Base-by-base conservation (phyloP, 2,797 vertebrate genomes). In the Triplophysa yarkandensis region DNA sequence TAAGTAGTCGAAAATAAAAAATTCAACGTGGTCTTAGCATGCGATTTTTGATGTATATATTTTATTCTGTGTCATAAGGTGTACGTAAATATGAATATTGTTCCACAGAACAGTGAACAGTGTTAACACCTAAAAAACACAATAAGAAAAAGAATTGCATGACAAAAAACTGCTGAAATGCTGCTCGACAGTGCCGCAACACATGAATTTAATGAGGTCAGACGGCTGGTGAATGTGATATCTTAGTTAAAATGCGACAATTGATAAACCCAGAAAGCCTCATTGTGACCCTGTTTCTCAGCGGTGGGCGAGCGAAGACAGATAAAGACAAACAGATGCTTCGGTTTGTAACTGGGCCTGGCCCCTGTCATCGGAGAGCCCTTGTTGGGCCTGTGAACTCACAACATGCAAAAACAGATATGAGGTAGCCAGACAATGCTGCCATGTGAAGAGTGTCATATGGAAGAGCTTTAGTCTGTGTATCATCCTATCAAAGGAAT, bases 391-490 rank as follows among this genome's bases (percentile, higher is more conserved):
- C 79, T 87, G 80, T 87, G 80, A 86, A 77, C 57, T 85, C 57
- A 64, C 57, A 80, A 78, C 34, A 48, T 39, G 70, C 68, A 80
- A 74, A 69, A 76, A 64, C 44, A 68, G 61, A 60, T 78, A 61
- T 65, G 62, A 78, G 70, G 61, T 39, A 76, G 89, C 86, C 86
- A 89, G 89, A 92, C 93, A 89, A 79, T 83, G 73, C 64, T 50
- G 81, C 90, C 94, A 94, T 93, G 93, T 95, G 94, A 97, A 91
- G 84, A 86, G 88, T 93, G 92, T 97, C 95, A 98, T 96, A 95
- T 92, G 95, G 93, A 93, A 93, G 91, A 94, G 96, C 92, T 97
- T 98, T 96, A 94, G 93, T 92, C 71, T 68, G 84, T 80, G 84
- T 92, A 87, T 88, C 89, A 88, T 92, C 89, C 88, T 84, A 87